Percentiles rank a stretch among this genome's conserved stretches.
Conservation (phyloP, 2,888 invertebrate species). For the Mythimna loreyi region DNA sequence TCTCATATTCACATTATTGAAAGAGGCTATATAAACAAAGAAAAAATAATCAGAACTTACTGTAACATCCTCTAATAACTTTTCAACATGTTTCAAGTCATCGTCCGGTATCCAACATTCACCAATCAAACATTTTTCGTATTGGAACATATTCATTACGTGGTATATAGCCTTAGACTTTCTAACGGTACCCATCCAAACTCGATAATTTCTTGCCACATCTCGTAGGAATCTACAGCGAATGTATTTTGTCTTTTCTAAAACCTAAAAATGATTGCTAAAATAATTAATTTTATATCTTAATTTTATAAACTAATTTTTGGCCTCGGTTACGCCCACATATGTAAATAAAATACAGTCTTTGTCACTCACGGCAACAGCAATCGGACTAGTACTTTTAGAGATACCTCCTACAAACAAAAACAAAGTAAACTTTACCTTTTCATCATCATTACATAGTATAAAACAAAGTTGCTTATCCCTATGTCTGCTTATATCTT, state of each 20-base stretch:
- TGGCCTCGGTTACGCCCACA: too few species aligned
- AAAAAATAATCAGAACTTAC: slow-evolving; percentile 64
- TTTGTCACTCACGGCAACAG: too few species aligned
- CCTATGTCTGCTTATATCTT: too few species aligned
- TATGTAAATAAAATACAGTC: too few species aligned
- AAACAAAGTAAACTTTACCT: too few species aligned
- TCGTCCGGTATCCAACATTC: slow-evolving; percentile 95
- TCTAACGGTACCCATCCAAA: slow-evolving; percentile 95
- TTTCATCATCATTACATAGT: too few species aligned
- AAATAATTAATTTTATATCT: neutral
- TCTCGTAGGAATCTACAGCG: slow-evolving; percentile 95
- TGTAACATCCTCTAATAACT: slow-evolving; percentile 68
- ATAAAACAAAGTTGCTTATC: too few species aligned
- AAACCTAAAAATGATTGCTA: slow-evolving; percentile 88
- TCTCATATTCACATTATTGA: too few species aligned
- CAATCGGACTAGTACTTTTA: too few species aligned
- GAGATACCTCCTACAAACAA: too few species aligned
- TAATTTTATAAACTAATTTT: too few species aligned
- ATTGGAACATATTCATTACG: slow-evolving; percentile 95
- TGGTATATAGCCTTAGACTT: slow-evolving; percentile 97
- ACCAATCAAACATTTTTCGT: slow-evolving; percentile 95
- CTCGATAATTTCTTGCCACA: slow-evolving; percentile 94
- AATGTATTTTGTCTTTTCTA: slow-evolving; percentile 96
- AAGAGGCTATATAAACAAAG: too few species aligned
- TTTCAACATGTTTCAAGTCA: slow-evolving; percentile 92